phyloP scores from a whole-genome alignment of 2,797 vertebrate genomes.

The Rhinoraja longicauda region DNA sequence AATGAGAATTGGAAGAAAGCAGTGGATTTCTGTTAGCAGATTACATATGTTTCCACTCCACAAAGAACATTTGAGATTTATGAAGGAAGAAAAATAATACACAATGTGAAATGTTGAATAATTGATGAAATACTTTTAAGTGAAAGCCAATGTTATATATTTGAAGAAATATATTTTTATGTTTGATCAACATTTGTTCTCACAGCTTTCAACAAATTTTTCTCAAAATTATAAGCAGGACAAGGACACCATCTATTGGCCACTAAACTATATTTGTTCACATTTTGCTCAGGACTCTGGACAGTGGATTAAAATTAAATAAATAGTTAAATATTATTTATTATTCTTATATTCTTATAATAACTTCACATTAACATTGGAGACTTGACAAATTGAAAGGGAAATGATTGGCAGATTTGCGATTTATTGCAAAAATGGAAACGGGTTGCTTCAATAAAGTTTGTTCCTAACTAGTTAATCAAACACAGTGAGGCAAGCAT shows the following conservation, averaged over 20 bases:
- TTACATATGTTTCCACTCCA: neutral
- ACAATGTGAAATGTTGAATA: neutral
- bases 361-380: neutral
- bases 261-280: neutral
- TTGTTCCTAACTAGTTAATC: neutral
- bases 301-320: neutral
- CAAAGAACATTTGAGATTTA: neutral
- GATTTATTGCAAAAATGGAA: neutral
- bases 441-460: neutral
- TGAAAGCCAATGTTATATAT: neutral
- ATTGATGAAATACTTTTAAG: neutral
- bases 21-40: neutral
- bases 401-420: neutral
- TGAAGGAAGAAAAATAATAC: neutral
- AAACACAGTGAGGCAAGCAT: neutral
- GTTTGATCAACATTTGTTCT: neutral
- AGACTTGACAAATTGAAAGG: neutral
- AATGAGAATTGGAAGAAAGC: neutral
- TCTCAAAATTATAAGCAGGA: constrained; percentile 12
- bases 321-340: neutral
- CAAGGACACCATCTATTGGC: constrained; percentile 23
- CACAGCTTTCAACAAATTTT: neutral
- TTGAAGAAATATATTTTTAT: neutral
- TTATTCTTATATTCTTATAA: neutral
- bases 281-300: neutral